phyloP scores from a whole-genome alignment of 1,140 invertebrate species.

The Macrotrachela quadricornifera region DNA sequence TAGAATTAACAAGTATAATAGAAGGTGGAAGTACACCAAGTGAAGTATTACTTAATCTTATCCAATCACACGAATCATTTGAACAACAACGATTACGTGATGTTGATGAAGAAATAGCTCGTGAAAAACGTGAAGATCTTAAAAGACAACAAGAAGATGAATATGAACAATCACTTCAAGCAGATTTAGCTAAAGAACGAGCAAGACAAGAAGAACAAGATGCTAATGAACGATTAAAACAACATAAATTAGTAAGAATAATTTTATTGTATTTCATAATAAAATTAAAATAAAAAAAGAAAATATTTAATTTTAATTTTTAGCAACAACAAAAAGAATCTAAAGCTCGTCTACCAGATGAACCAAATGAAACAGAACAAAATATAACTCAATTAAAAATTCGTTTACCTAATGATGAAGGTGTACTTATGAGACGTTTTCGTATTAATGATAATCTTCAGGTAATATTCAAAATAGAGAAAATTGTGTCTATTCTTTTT shows the following conservation, averaged over 20 bases:
- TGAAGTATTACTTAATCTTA: no score
- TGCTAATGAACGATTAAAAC: constrained; percentile 11
- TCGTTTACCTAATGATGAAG: constrained; percentile 45
- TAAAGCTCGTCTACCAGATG: no score
- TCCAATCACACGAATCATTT: no score
- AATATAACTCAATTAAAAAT: constrained; percentile 36
- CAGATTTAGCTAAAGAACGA: constrained; percentile 46
- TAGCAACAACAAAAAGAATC: no score
- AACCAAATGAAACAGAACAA: no score
- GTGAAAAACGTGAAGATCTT: constrained; percentile 60
- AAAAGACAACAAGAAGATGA: constrained; percentile 78
- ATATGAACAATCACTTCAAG: constrained; percentile 63
- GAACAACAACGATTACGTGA: no score
- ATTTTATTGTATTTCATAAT: no score
- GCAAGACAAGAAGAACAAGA: constrained; percentile 15
- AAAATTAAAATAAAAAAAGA: no score
- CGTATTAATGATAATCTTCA: constrained; percentile 40
- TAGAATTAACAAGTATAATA: no score
- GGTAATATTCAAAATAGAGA: constrained; percentile 55
- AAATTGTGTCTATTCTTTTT: constrained; percentile 61
- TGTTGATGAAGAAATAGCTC: constrained; percentile 38
- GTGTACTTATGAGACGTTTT: constrained; percentile 51
- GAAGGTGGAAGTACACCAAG: no score
- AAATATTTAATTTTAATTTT: no score
- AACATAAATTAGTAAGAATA: not conserved